phyloP scores from a whole-genome alignment of 1,140 invertebrate species.

The Sinella curviseta region DNA sequence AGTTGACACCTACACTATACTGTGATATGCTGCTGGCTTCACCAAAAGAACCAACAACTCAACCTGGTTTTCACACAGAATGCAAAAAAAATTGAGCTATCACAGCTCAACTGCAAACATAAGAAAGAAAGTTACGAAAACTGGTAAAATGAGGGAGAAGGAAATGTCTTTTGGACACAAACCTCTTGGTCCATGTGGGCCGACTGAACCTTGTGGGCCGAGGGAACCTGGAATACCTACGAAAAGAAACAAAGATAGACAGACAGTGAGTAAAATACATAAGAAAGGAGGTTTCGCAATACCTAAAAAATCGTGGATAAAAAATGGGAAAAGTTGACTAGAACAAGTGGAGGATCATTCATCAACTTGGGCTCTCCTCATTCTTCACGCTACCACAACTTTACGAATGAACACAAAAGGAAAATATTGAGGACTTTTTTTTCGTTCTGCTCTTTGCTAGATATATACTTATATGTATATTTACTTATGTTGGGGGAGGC shows the following conservation, averaged over 20 bases:
- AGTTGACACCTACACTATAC: too few species aligned
- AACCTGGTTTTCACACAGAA: too few species aligned
- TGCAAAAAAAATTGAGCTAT: too few species aligned
- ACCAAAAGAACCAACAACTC: too few species aligned
- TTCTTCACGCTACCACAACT: neutral
- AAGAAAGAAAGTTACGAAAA: neutral
- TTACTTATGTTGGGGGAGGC: too few species aligned
- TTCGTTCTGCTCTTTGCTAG: neutral
- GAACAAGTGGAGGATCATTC: conserved; percentile 19
- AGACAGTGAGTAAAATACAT: neutral
- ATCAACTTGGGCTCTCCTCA: neutral
- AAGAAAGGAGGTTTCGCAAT: neutral
- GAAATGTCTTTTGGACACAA: neutral
- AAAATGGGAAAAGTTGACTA: conserved; percentile 31
- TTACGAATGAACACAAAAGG: neutral
- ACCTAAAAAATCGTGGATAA: neutral
- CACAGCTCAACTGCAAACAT: neutral
- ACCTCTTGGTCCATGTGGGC: conserved; percentile 60
- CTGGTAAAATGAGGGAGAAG: neutral
- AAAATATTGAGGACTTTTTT: conserved; percentile 20
- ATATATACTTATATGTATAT: too few species aligned
- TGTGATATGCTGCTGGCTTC: too few species aligned
- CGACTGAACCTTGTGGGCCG: conserved; percentile 61
- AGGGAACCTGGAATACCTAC: conserved; percentile 56
- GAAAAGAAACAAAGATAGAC: conserved; percentile 26